A percentile compares a stretch with the other conserved stretches of the same genome.
Conservation (phyloP, 2,888 invertebrate genomes). For the Heliconius hortense region DNA sequence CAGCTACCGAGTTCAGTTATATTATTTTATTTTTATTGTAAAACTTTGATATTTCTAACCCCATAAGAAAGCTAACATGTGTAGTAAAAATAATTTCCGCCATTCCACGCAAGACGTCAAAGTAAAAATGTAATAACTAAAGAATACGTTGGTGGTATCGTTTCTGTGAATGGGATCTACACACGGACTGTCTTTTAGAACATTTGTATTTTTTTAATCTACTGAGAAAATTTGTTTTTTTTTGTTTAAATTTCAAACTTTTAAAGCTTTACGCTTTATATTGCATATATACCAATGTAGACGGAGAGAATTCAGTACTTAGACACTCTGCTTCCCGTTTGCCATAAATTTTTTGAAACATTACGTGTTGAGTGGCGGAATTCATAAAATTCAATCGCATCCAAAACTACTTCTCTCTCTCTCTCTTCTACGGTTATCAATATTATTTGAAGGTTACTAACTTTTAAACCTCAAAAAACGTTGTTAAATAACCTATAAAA, state of each 20-base stretch:
- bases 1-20: background rate
- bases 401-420: too few species aligned
- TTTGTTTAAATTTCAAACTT: too few species aligned
- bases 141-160: constrained; percentile 21
- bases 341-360: background rate
- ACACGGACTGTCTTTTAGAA: background rate
- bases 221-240: too few species aligned
- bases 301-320: background rate
- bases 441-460: too few species aligned
- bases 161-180: constrained; percentile 34
- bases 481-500: too few species aligned
- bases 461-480: too few species aligned
- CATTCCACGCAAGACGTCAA: background rate
- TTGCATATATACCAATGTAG: background rate
- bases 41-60: background rate
- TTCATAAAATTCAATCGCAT: too few species aligned
- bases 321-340: background rate
- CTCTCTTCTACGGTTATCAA: too few species aligned
- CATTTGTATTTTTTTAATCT: too few species aligned
- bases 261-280: too few species aligned
- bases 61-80: constrained; percentile 5
- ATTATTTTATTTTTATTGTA: background rate
- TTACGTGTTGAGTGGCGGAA: too few species aligned
- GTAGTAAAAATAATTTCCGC: background rate
- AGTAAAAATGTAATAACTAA: constrained; percentile 22